A percentile compares a stretch with the other conserved stretches of the same genome.
These are phyloP conservation scores for Dendrolimus kikuchii DNA, from an alignment of 1,140 invertebrate species.

Conservation along the genomic window DNA sequence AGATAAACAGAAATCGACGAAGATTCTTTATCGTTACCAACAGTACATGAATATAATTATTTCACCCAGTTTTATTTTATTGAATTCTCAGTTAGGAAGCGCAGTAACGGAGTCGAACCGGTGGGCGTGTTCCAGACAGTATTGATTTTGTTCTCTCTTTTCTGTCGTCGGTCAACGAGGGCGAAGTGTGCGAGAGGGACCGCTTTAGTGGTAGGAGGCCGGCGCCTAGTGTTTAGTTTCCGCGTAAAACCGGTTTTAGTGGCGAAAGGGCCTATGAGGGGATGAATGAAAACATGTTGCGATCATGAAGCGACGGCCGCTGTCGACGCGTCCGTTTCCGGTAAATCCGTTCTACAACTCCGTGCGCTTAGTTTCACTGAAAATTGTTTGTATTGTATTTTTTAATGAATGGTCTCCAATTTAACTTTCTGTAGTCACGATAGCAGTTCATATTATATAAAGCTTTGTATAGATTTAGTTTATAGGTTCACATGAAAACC, in stretches of 20 bases:
- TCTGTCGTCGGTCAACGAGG: slow-evolving; percentile 31
- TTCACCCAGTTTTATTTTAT: slow-evolving; percentile 67
- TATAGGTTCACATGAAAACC: no score
- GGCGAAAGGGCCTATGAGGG: slow-evolving; percentile 49
- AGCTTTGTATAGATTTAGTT: no score
- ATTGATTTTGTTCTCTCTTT: slow-evolving; percentile 61
- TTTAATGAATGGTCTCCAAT: slow-evolving; percentile 2
- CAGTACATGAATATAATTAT: slow-evolving; percentile 49
- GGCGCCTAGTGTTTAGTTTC: slow-evolving; percentile 59
- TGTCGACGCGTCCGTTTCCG: slow-evolving; percentile 63
- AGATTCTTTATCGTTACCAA: slow-evolving; percentile 28
- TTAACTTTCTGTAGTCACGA: no score
- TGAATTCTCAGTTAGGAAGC: slow-evolving; percentile 64
- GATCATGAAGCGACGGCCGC: slow-evolving; percentile 51
- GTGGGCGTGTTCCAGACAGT: slow-evolving; percentile 66
- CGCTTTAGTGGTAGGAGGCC: slow-evolving; percentile 40
- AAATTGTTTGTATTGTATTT: slow-evolving; percentile 38
- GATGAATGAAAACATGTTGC: slow-evolving; percentile 66
- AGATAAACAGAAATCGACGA: slow-evolving; percentile 7
- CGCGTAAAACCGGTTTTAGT: slow-evolving; percentile 42
- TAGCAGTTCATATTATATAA: no score
- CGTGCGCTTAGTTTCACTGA: slow-evolving; percentile 62
- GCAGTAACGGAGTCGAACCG: slow-evolving; percentile 60
- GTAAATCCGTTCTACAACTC: slow-evolving; percentile 63
- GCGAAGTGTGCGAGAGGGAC: slow-evolving; percentile 30